Percentiles rank a stretch among this genome's conserved stretches.
Evolutionary conservation across 2,888 invertebrate species (phyloP).

Genomic region (Plagiodera versicolora): DNA sequence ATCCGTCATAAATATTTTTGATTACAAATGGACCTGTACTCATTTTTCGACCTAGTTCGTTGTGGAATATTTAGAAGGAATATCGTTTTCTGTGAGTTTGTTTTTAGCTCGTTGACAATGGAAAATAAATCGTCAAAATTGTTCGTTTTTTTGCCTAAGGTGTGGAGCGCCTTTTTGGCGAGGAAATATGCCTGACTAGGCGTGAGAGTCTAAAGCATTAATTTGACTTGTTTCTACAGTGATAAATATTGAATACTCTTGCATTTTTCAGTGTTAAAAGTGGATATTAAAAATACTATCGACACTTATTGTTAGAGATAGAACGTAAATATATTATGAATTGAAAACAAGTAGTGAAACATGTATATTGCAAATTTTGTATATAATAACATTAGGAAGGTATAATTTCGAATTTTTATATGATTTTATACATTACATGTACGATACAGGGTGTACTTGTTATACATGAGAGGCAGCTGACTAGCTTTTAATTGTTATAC

Average conservation of each 20-base stretch:
- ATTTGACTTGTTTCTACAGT: slow-evolving; percentile 17
- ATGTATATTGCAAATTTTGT: slow-evolving; percentile 41
- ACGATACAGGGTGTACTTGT: slow-evolving; percentile 46
- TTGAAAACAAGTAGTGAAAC: slow-evolving; percentile 34
- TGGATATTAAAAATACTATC: slow-evolving; percentile 27
- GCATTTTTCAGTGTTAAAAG: slow-evolving; percentile 34
- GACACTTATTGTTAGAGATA: slow-evolving; percentile 36
- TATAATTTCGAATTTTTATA: slow-evolving; percentile 46
- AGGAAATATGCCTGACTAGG: slow-evolving; percentile 25
- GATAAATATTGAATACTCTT: slow-evolving; percentile 32
- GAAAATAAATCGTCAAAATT: slow-evolving; percentile 25
- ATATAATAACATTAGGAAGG: slow-evolving; percentile 41
- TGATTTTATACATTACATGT: slow-evolving; percentile 46
- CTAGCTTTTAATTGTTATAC: slow-evolving; percentile 31
- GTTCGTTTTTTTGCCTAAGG: slow-evolving; percentile 29
- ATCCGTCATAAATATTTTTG: too few relatives aligned
- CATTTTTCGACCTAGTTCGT: slow-evolving; percentile 26
- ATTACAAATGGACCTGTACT: too few relatives aligned
- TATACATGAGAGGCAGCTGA: slow-evolving; percentile 38
- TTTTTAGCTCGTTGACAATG: slow-evolving; percentile 29
- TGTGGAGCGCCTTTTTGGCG: slow-evolving; percentile 24
- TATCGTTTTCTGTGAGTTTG: slow-evolving; percentile 35
- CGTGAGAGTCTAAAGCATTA: slow-evolving; percentile 10
- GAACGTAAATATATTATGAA: slow-evolving; percentile 33
- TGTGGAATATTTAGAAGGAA: slow-evolving; percentile 25